Percentiles rank a stretch among this genome's conserved stretches.
Conservation (phyloP, 1,140 invertebrate species). For the Whitmania pigra region DNA sequence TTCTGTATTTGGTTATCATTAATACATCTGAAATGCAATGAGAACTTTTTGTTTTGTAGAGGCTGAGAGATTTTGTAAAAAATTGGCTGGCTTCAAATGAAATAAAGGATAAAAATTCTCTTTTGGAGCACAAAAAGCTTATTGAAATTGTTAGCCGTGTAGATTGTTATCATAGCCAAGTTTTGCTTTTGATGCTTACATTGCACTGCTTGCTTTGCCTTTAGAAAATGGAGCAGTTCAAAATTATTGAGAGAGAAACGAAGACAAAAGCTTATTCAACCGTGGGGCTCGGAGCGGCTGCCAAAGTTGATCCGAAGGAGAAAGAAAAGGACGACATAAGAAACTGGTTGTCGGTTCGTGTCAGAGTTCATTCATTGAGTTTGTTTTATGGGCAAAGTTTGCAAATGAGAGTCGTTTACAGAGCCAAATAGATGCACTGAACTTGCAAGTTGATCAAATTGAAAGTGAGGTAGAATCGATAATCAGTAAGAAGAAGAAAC, state of each 20-base stretch:
- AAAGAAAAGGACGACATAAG: slow-evolving; percentile 90
- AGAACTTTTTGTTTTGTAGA: slow-evolving; percentile 48
- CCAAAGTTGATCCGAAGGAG: slow-evolving; percentile 93
- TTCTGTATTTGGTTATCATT: background rate
- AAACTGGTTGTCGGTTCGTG: slow-evolving; percentile 75
- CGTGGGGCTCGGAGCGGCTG: slow-evolving; percentile 91
- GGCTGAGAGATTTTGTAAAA: slow-evolving; percentile 99
- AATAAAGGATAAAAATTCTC: slow-evolving; percentile 94
- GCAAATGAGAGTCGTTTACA: slow-evolving; percentile 23
- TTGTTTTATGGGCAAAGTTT: background rate
- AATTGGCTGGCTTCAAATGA: slow-evolving; percentile 98
- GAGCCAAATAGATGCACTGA: slow-evolving; percentile 41
- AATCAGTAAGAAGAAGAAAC: slow-evolving; percentile 81
- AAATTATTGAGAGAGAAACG: slow-evolving; percentile 95
- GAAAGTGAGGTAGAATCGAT: slow-evolving; percentile 93
- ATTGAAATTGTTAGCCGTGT: slow-evolving; percentile 76
- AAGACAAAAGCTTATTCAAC: slow-evolving; percentile 99
- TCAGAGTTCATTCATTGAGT: background rate
- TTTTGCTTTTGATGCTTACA: background rate
- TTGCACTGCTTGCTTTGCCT: background rate
- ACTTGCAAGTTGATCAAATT: slow-evolving; percentile 82
- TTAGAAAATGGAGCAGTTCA: slow-evolving; percentile 99
- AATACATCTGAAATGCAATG: background rate
- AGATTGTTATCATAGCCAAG: background rate
- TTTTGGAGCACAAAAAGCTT: slow-evolving; percentile 88